These are phyloP conservation scores for Silurus asotus DNA, from an alignment of 2,113 vertebrate species.

Conservation along the genomic window DNA sequence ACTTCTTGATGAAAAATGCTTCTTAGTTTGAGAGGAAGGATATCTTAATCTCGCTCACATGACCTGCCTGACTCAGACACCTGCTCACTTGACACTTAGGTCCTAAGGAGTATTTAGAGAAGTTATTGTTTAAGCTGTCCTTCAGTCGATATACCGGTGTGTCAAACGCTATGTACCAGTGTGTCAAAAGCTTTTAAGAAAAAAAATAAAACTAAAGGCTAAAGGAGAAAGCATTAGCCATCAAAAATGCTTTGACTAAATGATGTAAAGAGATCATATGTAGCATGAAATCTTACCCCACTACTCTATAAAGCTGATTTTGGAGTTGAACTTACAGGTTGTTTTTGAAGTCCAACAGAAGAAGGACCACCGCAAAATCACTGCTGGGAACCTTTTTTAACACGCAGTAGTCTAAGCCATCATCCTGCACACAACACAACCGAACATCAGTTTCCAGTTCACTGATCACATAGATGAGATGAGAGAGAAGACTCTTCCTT, in stretches of 20 bases:
- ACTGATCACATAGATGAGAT: not conserved
- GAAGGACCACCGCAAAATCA: slow-evolving; percentile 71
- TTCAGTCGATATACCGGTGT: not conserved
- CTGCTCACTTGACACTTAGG: not conserved
- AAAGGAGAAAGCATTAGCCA: not conserved
- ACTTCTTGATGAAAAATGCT: not conserved
- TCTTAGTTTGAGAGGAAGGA: not conserved
- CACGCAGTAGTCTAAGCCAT: slow-evolving; percentile 80
- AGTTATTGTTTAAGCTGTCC: not conserved
- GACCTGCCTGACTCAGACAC: not conserved
- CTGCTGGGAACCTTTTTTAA: slow-evolving; percentile 69
- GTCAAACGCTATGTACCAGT: not conserved
- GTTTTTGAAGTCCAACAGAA: slow-evolving; percentile 73
- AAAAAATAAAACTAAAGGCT: not conserved
- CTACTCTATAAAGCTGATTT: not conserved
- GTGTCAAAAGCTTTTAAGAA: not conserved
- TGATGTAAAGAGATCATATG: not conserved
- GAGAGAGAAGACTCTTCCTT: slow-evolving; percentile 49
- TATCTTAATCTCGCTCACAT: not conserved
- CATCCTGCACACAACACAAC: slow-evolving; percentile 68
- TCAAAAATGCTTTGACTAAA: not conserved
- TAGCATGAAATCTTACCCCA: not conserved
- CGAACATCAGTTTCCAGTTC: not conserved
- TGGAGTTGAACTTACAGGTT: slow-evolving; percentile 69
- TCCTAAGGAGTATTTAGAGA: not conserved